Conservation (phyloP, 2,797 vertebrate genomes). For the Loriculus beryllinus region DNA sequence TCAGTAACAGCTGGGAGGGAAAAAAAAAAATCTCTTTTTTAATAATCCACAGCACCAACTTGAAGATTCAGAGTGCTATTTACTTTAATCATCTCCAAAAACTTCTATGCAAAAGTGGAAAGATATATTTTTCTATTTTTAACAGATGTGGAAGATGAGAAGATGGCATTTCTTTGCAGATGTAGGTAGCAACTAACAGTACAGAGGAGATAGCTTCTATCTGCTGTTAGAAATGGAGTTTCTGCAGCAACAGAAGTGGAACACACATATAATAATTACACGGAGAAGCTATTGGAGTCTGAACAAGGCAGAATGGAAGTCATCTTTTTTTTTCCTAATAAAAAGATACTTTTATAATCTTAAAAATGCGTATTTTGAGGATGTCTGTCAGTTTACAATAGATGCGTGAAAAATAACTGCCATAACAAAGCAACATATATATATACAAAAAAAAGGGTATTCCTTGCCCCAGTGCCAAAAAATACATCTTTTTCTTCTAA, state of each 20-base stretch:
- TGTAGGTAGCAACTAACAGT: neutral
- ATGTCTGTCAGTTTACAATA: neutral
- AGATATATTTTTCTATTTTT: neutral
- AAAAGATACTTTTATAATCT: neutral
- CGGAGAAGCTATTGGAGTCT: neutral
- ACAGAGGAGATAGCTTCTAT: neutral
- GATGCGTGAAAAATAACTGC: neutral
- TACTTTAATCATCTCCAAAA: neutral
- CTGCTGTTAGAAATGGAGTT: neutral
- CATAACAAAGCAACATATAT: constrained; percentile 23
- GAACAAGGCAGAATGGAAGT: neutral
- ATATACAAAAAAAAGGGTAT: neutral
- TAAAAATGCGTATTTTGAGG: neutral
- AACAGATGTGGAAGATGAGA: neutral
- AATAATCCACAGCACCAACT: neutral
- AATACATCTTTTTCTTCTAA: constrained; percentile 37
- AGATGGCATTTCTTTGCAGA: neutral
- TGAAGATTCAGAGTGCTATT: neutral
- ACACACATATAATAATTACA: neutral
- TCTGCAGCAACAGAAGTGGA: neutral
- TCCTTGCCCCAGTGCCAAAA: neutral
- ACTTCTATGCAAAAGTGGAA: neutral
- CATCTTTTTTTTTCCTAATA: neutral
- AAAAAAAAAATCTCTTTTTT: neutral
- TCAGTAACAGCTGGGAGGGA: neutral